Evolutionary conservation across 2,113 vertebrate species (phyloP), one percentile per base, ranked within the genome.

Genomic region (Gymnarchus niloticus): DNA sequence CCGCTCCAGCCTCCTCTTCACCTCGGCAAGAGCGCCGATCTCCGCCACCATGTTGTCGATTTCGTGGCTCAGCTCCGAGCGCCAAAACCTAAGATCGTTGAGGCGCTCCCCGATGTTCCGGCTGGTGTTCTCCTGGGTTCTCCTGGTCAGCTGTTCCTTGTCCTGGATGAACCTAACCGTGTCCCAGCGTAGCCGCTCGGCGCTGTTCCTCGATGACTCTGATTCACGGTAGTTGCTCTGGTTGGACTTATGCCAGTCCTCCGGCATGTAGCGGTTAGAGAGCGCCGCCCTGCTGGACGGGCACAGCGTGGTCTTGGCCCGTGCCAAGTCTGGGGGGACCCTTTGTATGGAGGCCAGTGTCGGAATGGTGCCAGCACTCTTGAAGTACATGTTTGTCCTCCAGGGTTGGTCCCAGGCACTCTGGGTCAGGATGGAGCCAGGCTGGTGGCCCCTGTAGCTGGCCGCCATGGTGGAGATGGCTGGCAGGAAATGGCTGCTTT

Each of bases 41-140:
- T 99, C 98, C 3, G 92, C 95, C 49, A 97, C 95, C 94, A 99
- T 96, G 91, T 94, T 95, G 85, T 98, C 96, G 17, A 96, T 92
- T 91, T 99, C 98, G 56, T 94, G 94, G 88, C 86, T 92, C 83
- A 99, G 95, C 93, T 99, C 97, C 0, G 95, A 94, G 90, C 92
- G 97, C 98, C 98, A 99, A 91, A 98, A 99, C 9, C 91, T 89
- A 2, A 97, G 96, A 87, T 99, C 96, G 0, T 91, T 98, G 87
- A 98, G 87, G 0, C 97, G 94, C 89, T 96, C 93, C 0, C 96
- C 96, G 59, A 99, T 90, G 88, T 96, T 95, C 88, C 95, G 95
- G 87, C 95, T 98, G 76, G 92, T 96, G 65, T 90, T 93, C 12
- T 90, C 93, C 86, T 99, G 97, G 5, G 90, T 94, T 84, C 94